phyloP scores from a whole-genome alignment of 2,113 vertebrate species.

The Typhlomys cinereus region DNA sequence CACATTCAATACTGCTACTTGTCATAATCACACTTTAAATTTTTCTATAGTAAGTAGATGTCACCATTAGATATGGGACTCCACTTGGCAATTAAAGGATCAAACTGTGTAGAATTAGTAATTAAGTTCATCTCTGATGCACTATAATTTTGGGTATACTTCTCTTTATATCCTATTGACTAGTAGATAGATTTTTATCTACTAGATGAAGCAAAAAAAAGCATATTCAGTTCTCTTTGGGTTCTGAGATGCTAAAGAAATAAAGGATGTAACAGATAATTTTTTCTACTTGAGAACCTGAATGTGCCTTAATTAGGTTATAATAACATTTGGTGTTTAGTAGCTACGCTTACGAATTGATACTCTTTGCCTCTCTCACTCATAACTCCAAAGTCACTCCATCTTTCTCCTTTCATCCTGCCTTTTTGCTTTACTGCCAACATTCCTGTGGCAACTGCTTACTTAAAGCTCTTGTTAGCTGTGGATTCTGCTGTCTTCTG shows the following conservation, averaged over 20 bases:
- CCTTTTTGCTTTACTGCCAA: not conserved
- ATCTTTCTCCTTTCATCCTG: not conserved
- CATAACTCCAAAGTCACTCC: not conserved
- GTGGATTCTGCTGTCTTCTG: not conserved
- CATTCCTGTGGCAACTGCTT: not conserved
- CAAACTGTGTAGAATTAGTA: no score
- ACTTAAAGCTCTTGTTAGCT: not conserved
- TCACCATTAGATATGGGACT: no score
- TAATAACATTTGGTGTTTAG: not conserved
- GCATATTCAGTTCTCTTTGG: not conserved
- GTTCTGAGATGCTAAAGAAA: not conserved
- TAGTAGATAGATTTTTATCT: not conserved
- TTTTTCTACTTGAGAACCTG: not conserved
- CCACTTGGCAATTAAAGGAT: no score
- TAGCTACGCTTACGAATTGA: slow-evolving; percentile 11
- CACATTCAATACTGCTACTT: no score
- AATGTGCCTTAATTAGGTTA: not conserved
- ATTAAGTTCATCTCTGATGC: no score
- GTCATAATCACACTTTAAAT: no score
- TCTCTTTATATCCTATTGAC: not conserved
- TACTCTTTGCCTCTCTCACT: not conserved
- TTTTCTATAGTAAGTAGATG: no score
- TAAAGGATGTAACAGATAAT: not conserved
- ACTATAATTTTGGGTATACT: not conserved
- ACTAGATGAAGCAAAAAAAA: slow-evolving; percentile 7